phyloP scores from a whole-genome alignment of 2,888 invertebrate species.

The Agrochola macilenta region DNA sequence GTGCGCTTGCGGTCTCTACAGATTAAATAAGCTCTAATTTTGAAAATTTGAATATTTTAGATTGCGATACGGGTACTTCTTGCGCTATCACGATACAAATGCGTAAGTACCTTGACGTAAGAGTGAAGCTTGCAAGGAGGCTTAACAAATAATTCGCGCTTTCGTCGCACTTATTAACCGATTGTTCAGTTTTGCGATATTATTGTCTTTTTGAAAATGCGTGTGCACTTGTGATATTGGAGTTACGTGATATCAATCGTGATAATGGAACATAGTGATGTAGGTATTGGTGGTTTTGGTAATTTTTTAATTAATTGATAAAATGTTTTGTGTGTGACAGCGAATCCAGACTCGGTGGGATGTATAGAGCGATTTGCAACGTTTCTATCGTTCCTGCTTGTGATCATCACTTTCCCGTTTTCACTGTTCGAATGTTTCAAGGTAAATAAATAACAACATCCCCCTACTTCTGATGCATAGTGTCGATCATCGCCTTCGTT shows the following conservation, averaged over 20 bases:
- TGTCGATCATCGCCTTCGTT: background rate
- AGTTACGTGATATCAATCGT: conserved; percentile 26
- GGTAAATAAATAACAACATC: conserved; percentile 81
- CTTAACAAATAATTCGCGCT: conserved; percentile 72
- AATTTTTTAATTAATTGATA: conserved; percentile 30
- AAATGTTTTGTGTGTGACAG: conserved; percentile 84
- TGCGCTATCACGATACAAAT: conserved; percentile 89
- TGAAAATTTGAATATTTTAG: conserved; percentile 85
- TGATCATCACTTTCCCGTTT: conserved; percentile 95
- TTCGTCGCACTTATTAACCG: conserved; percentile 64
- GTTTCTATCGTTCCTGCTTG: conserved; percentile 92
- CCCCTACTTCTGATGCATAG: background rate
- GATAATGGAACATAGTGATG: conserved; percentile 14
- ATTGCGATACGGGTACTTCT: conserved; percentile 89
- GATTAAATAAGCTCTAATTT: conserved; percentile 73
- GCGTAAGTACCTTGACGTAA: conserved; percentile 84
- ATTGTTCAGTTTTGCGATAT: conserved; percentile 48
- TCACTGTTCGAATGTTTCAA: conserved; percentile 96
- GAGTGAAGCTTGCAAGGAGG: conserved; percentile 70
- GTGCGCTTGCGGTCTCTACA: conserved; percentile 59
- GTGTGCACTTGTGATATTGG: conserved; percentile 47
- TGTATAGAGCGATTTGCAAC: conserved; percentile 94
- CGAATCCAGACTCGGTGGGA: conserved; percentile 92
- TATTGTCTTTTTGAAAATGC: conserved; percentile 42
- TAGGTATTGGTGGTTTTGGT: conserved; percentile 13